Percentiles rank a stretch among this genome's conserved stretches.
phyloP scores from a whole-genome alignment of 2,113 vertebrate species.

The Oenanthe melanoleuca region DNA sequence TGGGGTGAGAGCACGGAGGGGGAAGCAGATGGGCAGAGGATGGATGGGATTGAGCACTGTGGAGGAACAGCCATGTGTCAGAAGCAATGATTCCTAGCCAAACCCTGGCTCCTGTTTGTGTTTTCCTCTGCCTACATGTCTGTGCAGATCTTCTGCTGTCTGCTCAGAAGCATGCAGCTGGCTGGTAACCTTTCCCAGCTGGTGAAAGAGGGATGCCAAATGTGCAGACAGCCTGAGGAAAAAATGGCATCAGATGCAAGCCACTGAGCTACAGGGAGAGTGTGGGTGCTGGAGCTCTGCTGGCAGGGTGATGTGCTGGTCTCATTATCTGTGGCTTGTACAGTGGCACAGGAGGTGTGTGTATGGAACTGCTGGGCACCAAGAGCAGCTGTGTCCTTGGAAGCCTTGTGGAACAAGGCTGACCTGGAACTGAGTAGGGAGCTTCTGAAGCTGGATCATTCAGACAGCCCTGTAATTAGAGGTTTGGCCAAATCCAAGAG shows the following conservation, averaged over 20 bases:
- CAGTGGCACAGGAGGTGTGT: fast-evolving
- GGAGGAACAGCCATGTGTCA: neutral
- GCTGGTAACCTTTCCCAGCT: neutral
- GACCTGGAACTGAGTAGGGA: neutral
- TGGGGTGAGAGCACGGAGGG: neutral
- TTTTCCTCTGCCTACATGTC: neutral
- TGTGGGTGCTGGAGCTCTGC: neutral
- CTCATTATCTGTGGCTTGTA: neutral
- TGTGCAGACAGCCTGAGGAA: neutral
- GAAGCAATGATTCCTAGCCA: neutral
- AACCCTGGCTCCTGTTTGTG: neutral
- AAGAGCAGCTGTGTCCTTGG: neutral
- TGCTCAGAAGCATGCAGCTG: conserved; percentile 9
- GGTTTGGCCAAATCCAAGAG: neutral
- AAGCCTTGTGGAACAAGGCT: neutral
- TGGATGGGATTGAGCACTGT: neutral
- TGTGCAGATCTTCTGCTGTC: neutral
- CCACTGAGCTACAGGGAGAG: neutral
- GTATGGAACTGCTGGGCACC: neutral
- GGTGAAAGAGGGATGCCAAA: neutral
- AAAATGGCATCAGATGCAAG: neutral
- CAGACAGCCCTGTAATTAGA: neutral
- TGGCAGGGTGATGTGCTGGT: neutral
- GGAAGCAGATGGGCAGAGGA: conserved; percentile 10
- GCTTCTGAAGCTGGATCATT: neutral